phyloP scores from a whole-genome alignment of 2,797 vertebrate species.

The Selene dorsalis region DNA sequence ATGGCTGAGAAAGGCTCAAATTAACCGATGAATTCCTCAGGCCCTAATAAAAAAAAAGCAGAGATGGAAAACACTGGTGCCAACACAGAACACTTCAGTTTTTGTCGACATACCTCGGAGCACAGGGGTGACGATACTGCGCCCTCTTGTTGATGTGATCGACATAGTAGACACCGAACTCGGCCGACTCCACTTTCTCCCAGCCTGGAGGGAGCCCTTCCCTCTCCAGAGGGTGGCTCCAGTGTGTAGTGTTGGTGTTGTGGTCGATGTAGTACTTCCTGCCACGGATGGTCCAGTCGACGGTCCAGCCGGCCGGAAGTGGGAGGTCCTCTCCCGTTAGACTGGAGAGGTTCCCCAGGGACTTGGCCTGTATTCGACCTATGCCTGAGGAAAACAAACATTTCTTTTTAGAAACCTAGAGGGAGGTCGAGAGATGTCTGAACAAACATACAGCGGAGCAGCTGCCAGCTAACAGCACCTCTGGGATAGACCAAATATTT shows the following conservation, averaged over 20 bases:
- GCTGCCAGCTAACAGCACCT: slow-evolving; percentile 42
- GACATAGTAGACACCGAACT: slow-evolving; percentile 97
- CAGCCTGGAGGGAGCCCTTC: slow-evolving; percentile 97
- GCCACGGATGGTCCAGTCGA: slow-evolving; percentile 98
- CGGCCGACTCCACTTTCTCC: slow-evolving; percentile 96
- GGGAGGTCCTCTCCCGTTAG: slow-evolving; percentile 92
- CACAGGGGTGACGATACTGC: slow-evolving; percentile 96
- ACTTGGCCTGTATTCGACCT: slow-evolving; percentile 95
- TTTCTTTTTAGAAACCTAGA: slow-evolving; percentile 51
- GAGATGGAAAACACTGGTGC: not conserved
- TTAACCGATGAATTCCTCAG: too few relatives aligned
- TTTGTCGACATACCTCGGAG: slow-evolving; percentile 88
- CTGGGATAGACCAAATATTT: slow-evolving; percentile 52
- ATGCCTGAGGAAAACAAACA: slow-evolving; percentile 86
- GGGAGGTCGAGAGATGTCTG: slow-evolving; percentile 43
- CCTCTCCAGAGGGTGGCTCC: slow-evolving; percentile 97
- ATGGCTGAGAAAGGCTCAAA: too few relatives aligned
- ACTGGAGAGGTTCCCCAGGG: slow-evolving; percentile 95
- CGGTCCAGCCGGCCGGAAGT: slow-evolving; percentile 95
- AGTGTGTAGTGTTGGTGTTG: slow-evolving; percentile 99
- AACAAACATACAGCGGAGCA: slow-evolving; percentile 49
- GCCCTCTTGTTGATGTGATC: slow-evolving; percentile 98
- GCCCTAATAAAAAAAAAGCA: not conserved
- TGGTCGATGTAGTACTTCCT: slow-evolving; percentile 98
- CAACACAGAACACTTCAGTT: not conserved